Conservation (phyloP, 2,888 invertebrate genomes). For the Cylindroiulus punctatus region DNA sequence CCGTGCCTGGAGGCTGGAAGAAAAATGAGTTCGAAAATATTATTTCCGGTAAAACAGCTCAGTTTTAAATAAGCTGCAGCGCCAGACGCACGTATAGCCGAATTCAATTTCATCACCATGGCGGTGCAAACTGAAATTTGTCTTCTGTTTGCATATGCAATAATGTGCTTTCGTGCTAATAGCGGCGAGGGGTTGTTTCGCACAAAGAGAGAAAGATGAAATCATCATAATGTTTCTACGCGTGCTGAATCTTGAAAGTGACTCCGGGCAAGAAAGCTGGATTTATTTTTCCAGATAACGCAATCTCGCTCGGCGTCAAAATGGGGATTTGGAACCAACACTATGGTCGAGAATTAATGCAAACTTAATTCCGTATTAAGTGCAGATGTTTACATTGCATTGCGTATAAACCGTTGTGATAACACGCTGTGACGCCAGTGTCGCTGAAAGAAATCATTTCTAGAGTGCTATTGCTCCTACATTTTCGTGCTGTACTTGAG, state of each 20-base stretch:
- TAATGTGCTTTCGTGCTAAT: slow-evolving; percentile 11
- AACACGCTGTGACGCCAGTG: background rate
- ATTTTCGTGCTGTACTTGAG: too few species aligned
- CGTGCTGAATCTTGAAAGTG: slow-evolving; percentile 32
- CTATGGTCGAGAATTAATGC: slow-evolving; percentile 32
- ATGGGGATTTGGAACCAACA: background rate
- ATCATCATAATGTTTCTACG: slow-evolving; percentile 25
- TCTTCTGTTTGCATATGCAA: background rate
- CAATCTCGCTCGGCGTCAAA: background rate
- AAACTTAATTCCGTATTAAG: slow-evolving; percentile 24
- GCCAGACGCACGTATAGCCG: background rate
- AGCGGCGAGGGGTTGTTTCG: slow-evolving; percentile 5
- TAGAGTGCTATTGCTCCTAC: background rate
- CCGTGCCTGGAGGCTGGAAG: too few species aligned
- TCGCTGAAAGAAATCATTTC: background rate
- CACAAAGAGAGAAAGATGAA: background rate
- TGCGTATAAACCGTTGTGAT: slow-evolving; percentile 26
- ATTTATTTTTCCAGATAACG: slow-evolving; percentile 9
- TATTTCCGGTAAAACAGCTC: slow-evolving; percentile 32
- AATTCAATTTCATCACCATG: slow-evolving; percentile 31
- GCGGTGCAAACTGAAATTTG: slow-evolving; percentile 6
- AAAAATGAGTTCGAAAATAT: background rate
- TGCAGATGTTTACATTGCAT: slow-evolving; percentile 14
- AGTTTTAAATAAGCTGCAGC: background rate
- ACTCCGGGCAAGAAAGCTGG: slow-evolving; percentile 7